Conservation (phyloP, 2,888 invertebrate species). For the Hyles lineata region DNA sequence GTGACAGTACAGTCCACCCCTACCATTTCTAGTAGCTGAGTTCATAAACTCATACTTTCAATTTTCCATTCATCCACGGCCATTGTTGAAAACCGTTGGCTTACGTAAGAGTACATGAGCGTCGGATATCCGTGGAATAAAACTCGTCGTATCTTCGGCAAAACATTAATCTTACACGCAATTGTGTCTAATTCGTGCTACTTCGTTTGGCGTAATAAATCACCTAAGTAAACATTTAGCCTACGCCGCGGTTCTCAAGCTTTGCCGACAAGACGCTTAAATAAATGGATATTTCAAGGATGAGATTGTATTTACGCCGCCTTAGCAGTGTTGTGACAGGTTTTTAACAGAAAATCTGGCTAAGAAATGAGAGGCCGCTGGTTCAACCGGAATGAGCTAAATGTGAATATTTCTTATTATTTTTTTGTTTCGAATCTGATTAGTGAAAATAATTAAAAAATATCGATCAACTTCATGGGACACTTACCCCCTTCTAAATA, state of each 20-base stretch:
- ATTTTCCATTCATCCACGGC: neutral
- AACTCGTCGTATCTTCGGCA: conserved; percentile 62
- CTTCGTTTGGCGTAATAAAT: conserved; percentile 71
- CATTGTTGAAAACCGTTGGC: neutral
- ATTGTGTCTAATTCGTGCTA: conserved; percentile 73
- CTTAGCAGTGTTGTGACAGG: neutral
- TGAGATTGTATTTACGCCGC: conserved; percentile 7
- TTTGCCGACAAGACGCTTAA: conserved; percentile 14
- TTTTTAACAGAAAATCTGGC: neutral
- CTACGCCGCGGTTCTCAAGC: conserved; percentile 31
- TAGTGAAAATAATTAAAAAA: too few species aligned
- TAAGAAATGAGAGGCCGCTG: too few species aligned
- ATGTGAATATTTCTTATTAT: too few species aligned
- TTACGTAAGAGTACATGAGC: neutral
- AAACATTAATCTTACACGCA: conserved; percentile 72
- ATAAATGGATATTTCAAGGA: conserved; percentile 15
- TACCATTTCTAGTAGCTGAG: too few species aligned
- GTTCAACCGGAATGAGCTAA: too few species aligned
- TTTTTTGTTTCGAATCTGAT: too few species aligned
- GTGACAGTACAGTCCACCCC: too few species aligned
- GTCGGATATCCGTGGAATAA: conserved; percentile 58
- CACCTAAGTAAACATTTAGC: conserved; percentile 58
- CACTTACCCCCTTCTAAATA: too few species aligned
- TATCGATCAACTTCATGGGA: too few species aligned
- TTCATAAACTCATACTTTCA: neutral